phyloP scores from a whole-genome alignment of 2,113 vertebrate genomes.

The Burhinus bistriatus region DNA sequence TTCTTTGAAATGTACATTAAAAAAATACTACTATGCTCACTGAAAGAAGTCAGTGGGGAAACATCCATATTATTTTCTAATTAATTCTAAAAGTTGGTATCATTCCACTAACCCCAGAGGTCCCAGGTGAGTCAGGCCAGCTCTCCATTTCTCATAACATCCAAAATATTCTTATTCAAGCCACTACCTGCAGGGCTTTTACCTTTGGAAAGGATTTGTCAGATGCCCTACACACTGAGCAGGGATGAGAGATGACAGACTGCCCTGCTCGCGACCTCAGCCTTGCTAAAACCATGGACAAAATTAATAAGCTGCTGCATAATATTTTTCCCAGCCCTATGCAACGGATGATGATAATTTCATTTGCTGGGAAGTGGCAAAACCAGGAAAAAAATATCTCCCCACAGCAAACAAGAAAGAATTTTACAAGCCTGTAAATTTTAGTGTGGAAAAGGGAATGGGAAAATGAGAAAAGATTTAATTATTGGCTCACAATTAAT shows the following conservation, averaged over 20 bases:
- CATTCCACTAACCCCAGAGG: neutral
- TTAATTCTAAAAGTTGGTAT: neutral
- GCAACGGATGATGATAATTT: neutral
- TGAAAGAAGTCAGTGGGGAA: neutral
- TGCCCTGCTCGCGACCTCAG: neutral
- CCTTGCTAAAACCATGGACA: neutral
- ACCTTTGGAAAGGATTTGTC: neutral
- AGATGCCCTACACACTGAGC: fast-evolving
- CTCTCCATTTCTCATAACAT: neutral
- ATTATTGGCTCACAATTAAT: neutral
- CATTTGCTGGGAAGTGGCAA: neutral
- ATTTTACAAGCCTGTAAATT: neutral
- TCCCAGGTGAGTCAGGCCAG: neutral
- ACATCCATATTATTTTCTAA: neutral
- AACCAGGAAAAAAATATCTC: neutral
- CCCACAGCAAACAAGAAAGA: neutral
- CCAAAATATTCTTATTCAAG: neutral
- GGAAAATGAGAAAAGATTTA: neutral
- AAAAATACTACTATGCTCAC: neutral
- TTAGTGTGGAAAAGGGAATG: neutral
- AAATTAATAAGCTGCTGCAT: neutral
- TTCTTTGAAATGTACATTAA: neutral
- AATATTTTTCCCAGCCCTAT: neutral
- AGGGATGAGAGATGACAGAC: neutral
- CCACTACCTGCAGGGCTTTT: neutral